Evolutionary conservation across 1,140 invertebrate species (phyloP).

Genomic region (Limonius californicus): DNA sequence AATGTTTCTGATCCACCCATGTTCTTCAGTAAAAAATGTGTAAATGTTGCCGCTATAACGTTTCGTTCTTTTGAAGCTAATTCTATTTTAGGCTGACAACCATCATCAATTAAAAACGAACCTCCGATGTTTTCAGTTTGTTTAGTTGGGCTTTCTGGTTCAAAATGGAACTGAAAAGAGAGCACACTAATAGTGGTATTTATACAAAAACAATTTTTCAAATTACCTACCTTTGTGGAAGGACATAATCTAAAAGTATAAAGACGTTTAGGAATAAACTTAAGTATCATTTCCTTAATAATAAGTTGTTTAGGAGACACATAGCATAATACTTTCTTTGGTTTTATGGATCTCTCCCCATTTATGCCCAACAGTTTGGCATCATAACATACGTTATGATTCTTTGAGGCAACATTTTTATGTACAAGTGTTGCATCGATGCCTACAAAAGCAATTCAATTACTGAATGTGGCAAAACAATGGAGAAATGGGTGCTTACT

Average conservation of each 20-base stretch:
- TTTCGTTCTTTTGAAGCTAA: slow-evolving; percentile 79
- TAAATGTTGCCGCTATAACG: slow-evolving; percentile 89
- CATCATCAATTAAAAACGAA: slow-evolving; percentile 80
- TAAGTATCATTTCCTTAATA: slow-evolving; percentile 88
- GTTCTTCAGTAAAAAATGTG: slow-evolving; percentile 89
- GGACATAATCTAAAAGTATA: slow-evolving; percentile 91
- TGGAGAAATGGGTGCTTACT: slow-evolving; percentile 57
- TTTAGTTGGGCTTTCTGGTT: slow-evolving; percentile 51
- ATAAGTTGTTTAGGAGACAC: slow-evolving; percentile 85
- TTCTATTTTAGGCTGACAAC: slow-evolving; percentile 81
- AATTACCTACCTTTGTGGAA: slow-evolving; percentile 71
- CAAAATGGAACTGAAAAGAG: slow-evolving; percentile 49
- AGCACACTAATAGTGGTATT: not conserved
- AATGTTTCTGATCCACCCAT: slow-evolving; percentile 94
- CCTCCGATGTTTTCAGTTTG: slow-evolving; percentile 50
- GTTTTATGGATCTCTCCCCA: slow-evolving; percentile 60
- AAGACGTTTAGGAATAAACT: slow-evolving; percentile 87
- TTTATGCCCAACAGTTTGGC: slow-evolving; percentile 74
- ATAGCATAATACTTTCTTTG: slow-evolving; percentile 84
- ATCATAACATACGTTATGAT: slow-evolving; percentile 81
- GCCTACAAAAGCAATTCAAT: slow-evolving; percentile 50
- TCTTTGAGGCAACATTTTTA: slow-evolving; percentile 80
- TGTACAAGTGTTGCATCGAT: slow-evolving; percentile 79
- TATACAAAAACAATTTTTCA: not conserved
- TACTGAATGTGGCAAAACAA: not conserved